Conservation (phyloP, 2,113 vertebrate genomes). For the Alligator sinensis region DNA sequence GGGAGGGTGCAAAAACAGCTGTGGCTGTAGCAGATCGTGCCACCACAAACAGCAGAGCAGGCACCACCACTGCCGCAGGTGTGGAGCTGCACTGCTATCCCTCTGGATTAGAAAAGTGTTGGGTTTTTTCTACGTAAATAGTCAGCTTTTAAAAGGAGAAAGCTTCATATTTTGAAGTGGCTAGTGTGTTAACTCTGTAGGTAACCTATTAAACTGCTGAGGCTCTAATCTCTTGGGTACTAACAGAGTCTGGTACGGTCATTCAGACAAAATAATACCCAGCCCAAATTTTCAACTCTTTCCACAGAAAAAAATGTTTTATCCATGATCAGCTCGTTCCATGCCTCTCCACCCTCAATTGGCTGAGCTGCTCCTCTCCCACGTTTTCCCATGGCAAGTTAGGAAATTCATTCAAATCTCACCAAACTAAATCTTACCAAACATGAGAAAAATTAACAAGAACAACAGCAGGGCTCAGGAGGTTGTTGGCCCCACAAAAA, state of each 20-base stretch:
- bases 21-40: too few species aligned
- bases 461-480: conserved; percentile 22
- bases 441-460: conserved; percentile 44
- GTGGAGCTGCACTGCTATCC: too few species aligned
- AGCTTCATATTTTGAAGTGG: not conserved
- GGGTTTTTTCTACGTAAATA: not conserved
- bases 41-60: too few species aligned
- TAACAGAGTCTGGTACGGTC: not conserved
- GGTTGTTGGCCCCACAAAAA: not conserved
- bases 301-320: conserved; percentile 58
- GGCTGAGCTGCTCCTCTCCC: conserved; percentile 31
- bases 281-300: not conserved
- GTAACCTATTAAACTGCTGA: not conserved
- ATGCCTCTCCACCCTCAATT: conserved; percentile 18
- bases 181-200: not conserved
- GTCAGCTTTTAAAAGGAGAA: not conserved
- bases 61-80: too few species aligned
- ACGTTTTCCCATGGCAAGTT: conserved; percentile 41
- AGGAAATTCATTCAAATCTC: conserved; percentile 52
- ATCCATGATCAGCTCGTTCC: conserved; percentile 54
- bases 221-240: not conserved
- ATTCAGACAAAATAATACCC: not conserved
- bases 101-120: not conserved
- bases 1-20: too few species aligned
- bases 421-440: conserved; percentile 29